Conservation (phyloP, 1,140 invertebrate genomes). For the Musca domestica region DNA sequence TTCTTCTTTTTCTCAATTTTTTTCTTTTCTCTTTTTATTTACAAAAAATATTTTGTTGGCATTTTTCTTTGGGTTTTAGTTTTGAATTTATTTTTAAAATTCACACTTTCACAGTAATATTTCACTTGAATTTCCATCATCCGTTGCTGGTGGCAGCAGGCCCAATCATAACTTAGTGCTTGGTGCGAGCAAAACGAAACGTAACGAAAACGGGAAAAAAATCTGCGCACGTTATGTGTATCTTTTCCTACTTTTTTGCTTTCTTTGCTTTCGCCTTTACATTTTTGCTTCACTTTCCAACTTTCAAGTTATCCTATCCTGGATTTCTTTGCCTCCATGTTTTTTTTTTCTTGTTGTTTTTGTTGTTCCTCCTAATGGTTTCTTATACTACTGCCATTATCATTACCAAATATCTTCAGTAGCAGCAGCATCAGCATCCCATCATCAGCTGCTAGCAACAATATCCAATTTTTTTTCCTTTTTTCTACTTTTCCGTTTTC, state of each 20-base stretch:
- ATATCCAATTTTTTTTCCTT: neutral
- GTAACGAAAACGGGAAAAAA: neutral
- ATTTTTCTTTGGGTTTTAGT: slow-evolving; percentile 1
- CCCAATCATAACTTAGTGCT: too few species aligned
- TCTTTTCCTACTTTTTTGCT: slow-evolving; percentile 10
- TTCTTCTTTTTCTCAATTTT: neutral
- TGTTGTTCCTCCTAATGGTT: neutral
- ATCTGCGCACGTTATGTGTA: slow-evolving; percentile 20
- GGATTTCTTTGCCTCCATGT: slow-evolving; percentile 1
- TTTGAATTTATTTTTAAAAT: slow-evolving; percentile 19
- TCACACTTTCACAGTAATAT: neutral
- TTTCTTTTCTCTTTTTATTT: neutral
- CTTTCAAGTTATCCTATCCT: slow-evolving; percentile 12
- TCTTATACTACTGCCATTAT: neutral
- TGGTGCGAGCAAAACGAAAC: too few species aligned
- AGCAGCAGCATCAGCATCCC: too few species aligned
- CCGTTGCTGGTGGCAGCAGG: too few species aligned
- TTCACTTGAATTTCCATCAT: too few species aligned
- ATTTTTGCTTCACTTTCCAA: too few species aligned
- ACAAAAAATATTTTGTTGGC: too few species aligned
- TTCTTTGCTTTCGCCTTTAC: neutral
- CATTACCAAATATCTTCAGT: too few species aligned
- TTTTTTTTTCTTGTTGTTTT: neutral
- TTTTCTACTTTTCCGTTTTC: neutral
- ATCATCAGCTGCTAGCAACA: neutral